Evolutionary conservation across 2,888 invertebrate genomes (phyloP), one percentile per base, ranked within the genome.

Genomic region (Lasioglossum calceatum): DNA sequence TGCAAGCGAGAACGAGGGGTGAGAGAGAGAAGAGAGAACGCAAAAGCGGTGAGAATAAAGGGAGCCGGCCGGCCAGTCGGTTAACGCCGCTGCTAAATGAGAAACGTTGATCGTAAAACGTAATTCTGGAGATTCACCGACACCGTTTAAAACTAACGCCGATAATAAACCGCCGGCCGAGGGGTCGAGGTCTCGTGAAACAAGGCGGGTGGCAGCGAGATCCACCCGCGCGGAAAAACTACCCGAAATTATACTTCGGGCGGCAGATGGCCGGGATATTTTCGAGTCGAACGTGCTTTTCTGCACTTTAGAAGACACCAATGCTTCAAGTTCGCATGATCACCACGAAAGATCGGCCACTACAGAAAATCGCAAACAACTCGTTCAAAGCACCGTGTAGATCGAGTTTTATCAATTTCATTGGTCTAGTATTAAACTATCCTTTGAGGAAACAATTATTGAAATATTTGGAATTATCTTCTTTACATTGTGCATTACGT

Each of bases 101-200:
- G 77, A 78, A 78, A n/a, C 77, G 44, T 70, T 70, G 50, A 42
- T 78, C 77, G 77, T 78, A 70, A 78, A 78, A 71, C 77, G 79
- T 80, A 80, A 80, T 80, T 80, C 74, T 47, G 36, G 47, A 74
- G 79, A 64, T 64, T 32, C 58, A 44, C 61, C 44, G 47, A 61
- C 73, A 47, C 79, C 79, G 79, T 64, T 39, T 14, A n/a, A 44
- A 64, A 80, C 79, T 64, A 61, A 32, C 44, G 58, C 27, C 77
- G 77, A 54, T 70, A 54, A 54, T 70, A 78, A 78, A 78, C 70
- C 70, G n/a, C 19, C 19, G 39, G 8, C 39, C 4, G 50, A 10
- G 36, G 44, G 61, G 27, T 36, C 54, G 32, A 36, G 73, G 44
- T 39, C 32, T 36, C 32, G 76, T 42, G 39, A 54, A 58, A 42